Evolutionary conservation across 2,113 vertebrate species (phyloP).

Genomic region (Triplophysa tibetana): DNA sequence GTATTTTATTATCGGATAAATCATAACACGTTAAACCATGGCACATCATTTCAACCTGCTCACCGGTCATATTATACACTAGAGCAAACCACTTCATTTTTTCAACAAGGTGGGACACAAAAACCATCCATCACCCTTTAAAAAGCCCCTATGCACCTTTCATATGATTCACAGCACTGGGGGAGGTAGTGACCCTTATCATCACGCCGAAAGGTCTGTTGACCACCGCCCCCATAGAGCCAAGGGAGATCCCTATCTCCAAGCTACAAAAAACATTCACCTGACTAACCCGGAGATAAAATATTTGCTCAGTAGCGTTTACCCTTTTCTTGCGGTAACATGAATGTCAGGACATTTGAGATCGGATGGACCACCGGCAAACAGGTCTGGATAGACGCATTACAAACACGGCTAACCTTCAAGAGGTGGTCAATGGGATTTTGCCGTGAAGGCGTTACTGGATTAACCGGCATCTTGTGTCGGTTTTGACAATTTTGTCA

Average conservation of each 20-base stretch:
- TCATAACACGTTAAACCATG: neutral
- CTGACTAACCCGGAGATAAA: neutral
- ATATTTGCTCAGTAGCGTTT: slow-evolving; percentile 28
- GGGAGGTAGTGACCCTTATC: slow-evolving; percentile 32
- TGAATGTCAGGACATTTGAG: slow-evolving; percentile 25
- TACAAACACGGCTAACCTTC: neutral
- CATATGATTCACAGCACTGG: neutral
- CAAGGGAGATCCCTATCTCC: neutral
- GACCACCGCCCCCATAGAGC: neutral
- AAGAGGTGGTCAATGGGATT: neutral
- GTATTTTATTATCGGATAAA: neutral
- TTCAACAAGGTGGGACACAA: slow-evolving; percentile 13
- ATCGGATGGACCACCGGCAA: neutral
- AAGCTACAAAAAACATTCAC: slow-evolving; percentile 18
- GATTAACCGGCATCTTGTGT: neutral
- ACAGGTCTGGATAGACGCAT: neutral
- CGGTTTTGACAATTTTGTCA: neutral
- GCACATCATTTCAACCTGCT: neutral
- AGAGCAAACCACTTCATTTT: neutral
- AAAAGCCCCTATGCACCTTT: neutral
- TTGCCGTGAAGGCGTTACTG: neutral
- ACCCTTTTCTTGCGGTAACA: neutral
- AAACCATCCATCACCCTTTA: slow-evolving; percentile 43
- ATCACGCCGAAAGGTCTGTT: slow-evolving; percentile 16
- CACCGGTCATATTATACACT: neutral